Conservation (phyloP, 2,797 vertebrate genomes). For the Chaetophractus vellerosus region DNA sequence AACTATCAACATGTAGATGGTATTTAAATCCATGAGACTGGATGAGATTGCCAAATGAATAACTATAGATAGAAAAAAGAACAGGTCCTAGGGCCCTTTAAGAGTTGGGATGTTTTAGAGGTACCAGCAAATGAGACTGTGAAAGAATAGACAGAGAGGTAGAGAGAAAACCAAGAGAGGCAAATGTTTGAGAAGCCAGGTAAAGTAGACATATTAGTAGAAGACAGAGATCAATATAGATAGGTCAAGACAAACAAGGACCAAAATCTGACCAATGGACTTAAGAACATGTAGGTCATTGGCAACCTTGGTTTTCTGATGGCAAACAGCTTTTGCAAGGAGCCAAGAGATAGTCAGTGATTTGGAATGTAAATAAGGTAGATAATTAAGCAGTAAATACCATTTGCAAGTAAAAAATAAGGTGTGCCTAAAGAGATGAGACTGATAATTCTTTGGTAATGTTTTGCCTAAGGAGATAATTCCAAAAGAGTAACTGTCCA, state of each 20-base stretch:
- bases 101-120: background rate
- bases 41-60: background rate
- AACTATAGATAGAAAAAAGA: background rate
- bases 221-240: background rate
- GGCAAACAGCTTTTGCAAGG: background rate
- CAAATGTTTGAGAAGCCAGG: background rate
- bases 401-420: background rate
- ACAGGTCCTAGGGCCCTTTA: background rate
- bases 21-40: conserved; percentile 8
- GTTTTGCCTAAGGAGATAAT: background rate
- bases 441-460: background rate
- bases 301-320: background rate
- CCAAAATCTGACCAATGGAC: background rate
- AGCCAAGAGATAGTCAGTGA: background rate
- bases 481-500: background rate
- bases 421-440: background rate
- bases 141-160: background rate
- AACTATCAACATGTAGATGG: background rate
- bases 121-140: background rate
- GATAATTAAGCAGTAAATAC: background rate
- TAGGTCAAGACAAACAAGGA: too few species aligned
- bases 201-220: background rate
- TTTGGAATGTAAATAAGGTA: background rate
- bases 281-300: background rate
- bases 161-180: background rate